Evolutionary conservation across 2,113 vertebrate species (phyloP), one percentile per base, ranked within the genome.

Genomic region (Epinephelus lanceolatus): DNA sequence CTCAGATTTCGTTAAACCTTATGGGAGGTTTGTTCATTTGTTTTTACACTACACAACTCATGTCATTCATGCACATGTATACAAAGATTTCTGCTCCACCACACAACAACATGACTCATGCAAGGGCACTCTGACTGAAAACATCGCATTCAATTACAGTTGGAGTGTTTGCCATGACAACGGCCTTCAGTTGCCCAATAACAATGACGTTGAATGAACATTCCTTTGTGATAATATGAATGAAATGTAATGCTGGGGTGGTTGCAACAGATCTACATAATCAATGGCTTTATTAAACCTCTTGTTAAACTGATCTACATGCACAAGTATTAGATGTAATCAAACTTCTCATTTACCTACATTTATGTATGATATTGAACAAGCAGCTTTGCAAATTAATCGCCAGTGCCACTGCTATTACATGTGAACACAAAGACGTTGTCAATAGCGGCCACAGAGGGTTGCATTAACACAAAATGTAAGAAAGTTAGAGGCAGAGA

Each of bases 271-370:
- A 59, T 80, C 65, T 63, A 77, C 30, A 86, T 51, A 84, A 91
- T 74, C 74, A 25, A 69, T 82, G 47, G 33, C 56, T 83, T 85
- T 79, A 91, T 85, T 89, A 85, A 83, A 67, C 0, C 23, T 78
- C 71, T 62, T 86, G 83, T 88, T 80, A 15, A 74, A 92, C 86
- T 84, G 93, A 93, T 88, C 76, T 47, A 53, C 80, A 59, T 56
- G 42, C 17, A 69, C 59, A 69, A 59, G 67, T 77, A 86, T 85
- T 78, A 40, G 8, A 62, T 66, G 71, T 51, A 70, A 81, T 56
- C 69, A 84, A 87, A 68, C 57, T 15, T 84, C 45, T 74, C 52
- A 37, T 71, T 70, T 57, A 72, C 61, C 37, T 62, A 23, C 25
- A 71, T 37, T 60, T 53, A n/a, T 68, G 62, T 25, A 30, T 67